Evolutionary conservation across 2,888 invertebrate species (phyloP).

Genomic region (Holacanthella duospinosa): DNA sequence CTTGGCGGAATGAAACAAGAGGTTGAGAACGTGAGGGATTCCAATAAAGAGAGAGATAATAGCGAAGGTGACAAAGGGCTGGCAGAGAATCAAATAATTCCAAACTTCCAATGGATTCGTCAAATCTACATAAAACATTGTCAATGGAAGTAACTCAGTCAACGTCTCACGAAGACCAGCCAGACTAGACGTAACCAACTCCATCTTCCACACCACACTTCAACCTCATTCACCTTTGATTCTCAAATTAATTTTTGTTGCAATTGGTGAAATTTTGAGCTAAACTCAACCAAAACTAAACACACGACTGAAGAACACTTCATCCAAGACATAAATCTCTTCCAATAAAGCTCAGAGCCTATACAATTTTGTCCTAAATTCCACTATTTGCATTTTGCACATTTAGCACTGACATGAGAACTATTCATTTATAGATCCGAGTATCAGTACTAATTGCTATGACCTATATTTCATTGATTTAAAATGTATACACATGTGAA

Average conservation of each 20-base stretch:
- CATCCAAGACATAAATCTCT: neutral
- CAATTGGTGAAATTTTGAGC: too few species aligned
- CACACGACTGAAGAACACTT: neutral
- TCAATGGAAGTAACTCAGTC: neutral
- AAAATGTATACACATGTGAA: too few species aligned
- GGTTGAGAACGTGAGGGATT: conserved; percentile 2
- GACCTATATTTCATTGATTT: too few species aligned
- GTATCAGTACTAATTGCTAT: too few species aligned
- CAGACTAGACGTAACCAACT: neutral
- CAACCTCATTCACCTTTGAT: too few species aligned
- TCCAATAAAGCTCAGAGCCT: neutral
- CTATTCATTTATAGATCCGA: too few species aligned
- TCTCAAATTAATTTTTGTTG: too few species aligned
- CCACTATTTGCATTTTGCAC: too few species aligned
- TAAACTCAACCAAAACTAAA: neutral
- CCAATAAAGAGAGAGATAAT: neutral
- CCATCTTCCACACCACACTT: too few species aligned
- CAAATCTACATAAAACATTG: neutral
- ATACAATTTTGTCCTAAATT: too few species aligned
- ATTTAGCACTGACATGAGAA: too few species aligned
- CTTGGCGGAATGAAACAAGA: neutral
- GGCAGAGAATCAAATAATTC: conserved; percentile 6
- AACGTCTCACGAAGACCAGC: neutral
- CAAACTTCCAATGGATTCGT: conserved; percentile 5
- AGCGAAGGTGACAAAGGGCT: neutral